A percentile compares a stretch with the other conserved stretches of the same genome.
Evolutionary conservation across 2,113 vertebrate species (phyloP).

Genomic region (Sminthopsis crassicaudata): DNA sequence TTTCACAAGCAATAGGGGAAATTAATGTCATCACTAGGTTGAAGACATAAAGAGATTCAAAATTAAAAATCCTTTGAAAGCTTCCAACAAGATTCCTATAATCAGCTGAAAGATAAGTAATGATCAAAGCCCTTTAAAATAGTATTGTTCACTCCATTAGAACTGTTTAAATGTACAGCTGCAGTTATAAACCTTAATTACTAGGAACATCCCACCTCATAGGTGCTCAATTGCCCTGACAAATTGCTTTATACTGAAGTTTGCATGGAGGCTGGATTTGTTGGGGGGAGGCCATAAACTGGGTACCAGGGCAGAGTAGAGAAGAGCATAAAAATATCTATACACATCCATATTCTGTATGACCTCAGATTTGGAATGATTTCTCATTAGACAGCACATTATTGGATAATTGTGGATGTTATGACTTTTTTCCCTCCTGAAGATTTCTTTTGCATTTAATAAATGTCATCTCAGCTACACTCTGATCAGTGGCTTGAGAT

Average conservation of each 20-base stretch:
- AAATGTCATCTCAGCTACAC: not conserved
- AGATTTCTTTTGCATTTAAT: slow-evolving; percentile 18
- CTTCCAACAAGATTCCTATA: slow-evolving; percentile 89
- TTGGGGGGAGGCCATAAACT: accelerated
- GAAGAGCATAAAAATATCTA: not conserved
- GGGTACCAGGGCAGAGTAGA: not conserved
- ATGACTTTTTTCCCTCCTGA: not conserved
- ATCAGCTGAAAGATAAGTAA: slow-evolving; percentile 92
- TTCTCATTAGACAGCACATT: not conserved
- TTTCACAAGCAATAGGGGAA: slow-evolving; percentile 88
- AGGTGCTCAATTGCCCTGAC: slow-evolving; percentile 70
- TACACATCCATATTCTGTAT: not conserved
- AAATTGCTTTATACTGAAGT: slow-evolving; percentile 52
- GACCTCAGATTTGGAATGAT: not conserved
- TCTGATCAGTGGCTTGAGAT: slow-evolving; percentile 11
- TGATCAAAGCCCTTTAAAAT: slow-evolving; percentile 92
- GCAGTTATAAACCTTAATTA: slow-evolving; percentile 79
- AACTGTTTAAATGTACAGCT: slow-evolving; percentile 89
- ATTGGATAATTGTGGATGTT: not conserved
- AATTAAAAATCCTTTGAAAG: slow-evolving; percentile 89
- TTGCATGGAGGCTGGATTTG: not conserved
- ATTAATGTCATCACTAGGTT: slow-evolving; percentile 89
- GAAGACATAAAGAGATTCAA: slow-evolving; percentile 89
- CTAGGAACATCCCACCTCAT: slow-evolving; percentile 59
- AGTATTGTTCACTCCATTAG: slow-evolving; percentile 88